Evolutionary conservation across 2,888 invertebrate genomes (phyloP), one percentile per base, ranked within the genome.

Genomic region (Fragum sueziense): DNA sequence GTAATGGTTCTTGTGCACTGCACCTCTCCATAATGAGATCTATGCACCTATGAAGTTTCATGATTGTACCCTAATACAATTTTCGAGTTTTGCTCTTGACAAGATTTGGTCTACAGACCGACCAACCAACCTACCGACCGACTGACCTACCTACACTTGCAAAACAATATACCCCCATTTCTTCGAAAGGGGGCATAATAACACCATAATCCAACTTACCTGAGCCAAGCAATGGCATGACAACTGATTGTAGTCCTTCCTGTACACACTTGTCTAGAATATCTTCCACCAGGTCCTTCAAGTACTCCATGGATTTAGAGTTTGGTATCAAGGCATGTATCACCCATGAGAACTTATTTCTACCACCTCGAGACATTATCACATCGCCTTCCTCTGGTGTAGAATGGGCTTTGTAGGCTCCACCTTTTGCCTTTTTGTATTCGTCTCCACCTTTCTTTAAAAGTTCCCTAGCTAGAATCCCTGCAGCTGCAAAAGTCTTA

Each of bases 201-300:
- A 70, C 25, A 14, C 47, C 4, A 11, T 20, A 65, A 6, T 65
- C 37, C n/a, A 41, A 59, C 29, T 69, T 76, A 80, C 80, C 80
- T 62, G 80, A 74, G 29, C 69, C 73, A 0, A 80, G 25, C 14
- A 80, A 41, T 20, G 80, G 71, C 68, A 80, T 73, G 7, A 69
- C 80, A 57, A 73, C 14, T 6, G 73, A 47, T 7, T 37, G 33
- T 29, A 70, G 54, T 0, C 34, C 33, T 20, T 25, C n/a, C 9
- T 29, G 41, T 1, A 29, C 33, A 70, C 65, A 73, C 11, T 41
- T 29, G 22, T 73, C 29, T 6, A 80, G 52, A 7, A 76, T 65
- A 17, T 51, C 33, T n/a, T 25, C 47, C 22, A 41, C 34, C 31
- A 79, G 34, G 2, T 22, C 27, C 14, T 29, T 37, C 22, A 73